A percentile compares a stretch with the other conserved stretches of the same genome.
phyloP scores from a whole-genome alignment of 2,888 invertebrate genomes.

The Drosophila eohydei region DNA sequence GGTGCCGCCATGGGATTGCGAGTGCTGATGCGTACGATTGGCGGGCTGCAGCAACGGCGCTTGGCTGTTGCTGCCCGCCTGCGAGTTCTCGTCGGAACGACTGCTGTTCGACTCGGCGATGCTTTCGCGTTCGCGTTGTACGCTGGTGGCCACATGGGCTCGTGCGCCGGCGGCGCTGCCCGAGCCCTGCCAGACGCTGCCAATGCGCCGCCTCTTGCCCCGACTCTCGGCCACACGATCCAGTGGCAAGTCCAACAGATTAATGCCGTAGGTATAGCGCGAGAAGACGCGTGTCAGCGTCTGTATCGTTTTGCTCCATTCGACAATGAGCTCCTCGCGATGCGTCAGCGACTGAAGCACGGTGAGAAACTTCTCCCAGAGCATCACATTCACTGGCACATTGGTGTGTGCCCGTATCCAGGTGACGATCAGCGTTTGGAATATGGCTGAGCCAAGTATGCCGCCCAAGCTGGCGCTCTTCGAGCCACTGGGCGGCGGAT shows the following conservation, averaged over 20 bases:
- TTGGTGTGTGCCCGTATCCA: conserved; percentile 99
- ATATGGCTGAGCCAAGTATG: conserved; percentile 93
- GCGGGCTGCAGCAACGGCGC: conserved; percentile 36
- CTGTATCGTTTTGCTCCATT: conserved; percentile 99
- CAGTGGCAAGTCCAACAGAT: conserved; percentile 93
- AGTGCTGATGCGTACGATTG: conserved; percentile 64
- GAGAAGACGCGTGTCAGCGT: conserved; percentile 97
- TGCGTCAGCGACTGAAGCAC: conserved; percentile 94
- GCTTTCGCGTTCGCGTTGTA: conserved; percentile 70
- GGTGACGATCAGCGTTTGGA: conserved; percentile 97
- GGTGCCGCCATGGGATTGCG: conserved; percentile 57
- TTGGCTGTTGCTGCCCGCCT: conserved; percentile 48
- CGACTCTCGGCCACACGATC: conserved; percentile 92
- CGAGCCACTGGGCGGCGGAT: conserved; percentile 88
- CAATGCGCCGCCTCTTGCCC: conserved; percentile 88
- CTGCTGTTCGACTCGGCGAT: conserved; percentile 76
- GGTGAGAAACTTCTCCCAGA: conserved; percentile 97
- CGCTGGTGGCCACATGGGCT: conserved; percentile 40
- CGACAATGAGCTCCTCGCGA: conserved; percentile 97
- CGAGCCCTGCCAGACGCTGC: conserved; percentile 84
- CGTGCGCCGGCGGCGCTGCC: conserved; percentile 45
- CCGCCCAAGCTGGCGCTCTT: conserved; percentile 89
- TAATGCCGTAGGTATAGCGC: conserved; percentile 96
- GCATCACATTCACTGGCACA: conserved; percentile 93
- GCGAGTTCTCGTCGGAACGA: conserved; percentile 79